Evolutionary conservation across 2,888 invertebrate genomes (phyloP).

Genomic region (Stratiomys singularior): DNA sequence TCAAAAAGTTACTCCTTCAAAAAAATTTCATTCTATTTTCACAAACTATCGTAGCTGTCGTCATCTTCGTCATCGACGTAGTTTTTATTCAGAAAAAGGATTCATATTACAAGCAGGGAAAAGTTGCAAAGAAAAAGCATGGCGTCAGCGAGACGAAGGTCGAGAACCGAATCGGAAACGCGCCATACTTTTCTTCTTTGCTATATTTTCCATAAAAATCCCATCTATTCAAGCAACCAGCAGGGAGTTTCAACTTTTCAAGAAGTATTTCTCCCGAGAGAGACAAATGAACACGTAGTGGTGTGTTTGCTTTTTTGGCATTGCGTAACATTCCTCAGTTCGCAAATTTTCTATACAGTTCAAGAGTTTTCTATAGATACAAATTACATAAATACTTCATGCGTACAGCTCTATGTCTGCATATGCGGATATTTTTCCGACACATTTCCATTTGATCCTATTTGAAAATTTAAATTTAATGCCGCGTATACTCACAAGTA

Average conservation of each 20-base stretch:
- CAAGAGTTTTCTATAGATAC: slow-evolving; percentile 17
- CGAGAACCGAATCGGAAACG: slow-evolving; percentile 37
- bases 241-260: slow-evolving; percentile 9
- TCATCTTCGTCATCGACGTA: slow-evolving; percentile 14
- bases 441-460: not conserved
- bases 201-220: slow-evolving; percentile 43
- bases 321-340: not conserved
- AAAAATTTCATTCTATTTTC: slow-evolving; percentile 22
- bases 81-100: slow-evolving; percentile 20
- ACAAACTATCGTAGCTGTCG: not conserved
- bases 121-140: slow-evolving; percentile 23
- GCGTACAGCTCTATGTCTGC: not conserved
- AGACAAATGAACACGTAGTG: not conserved
- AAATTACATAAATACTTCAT: slow-evolving; percentile 22
- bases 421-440: not conserved
- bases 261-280: slow-evolving; percentile 17
- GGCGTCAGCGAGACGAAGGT: slow-evolving; percentile 46
- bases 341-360: slow-evolving; percentile 20
- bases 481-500: not conserved
- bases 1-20: slow-evolving; percentile 32
- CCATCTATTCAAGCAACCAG: slow-evolving; percentile 37
- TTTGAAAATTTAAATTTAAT: not conserved
- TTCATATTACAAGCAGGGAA: not conserved
- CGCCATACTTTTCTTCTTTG: slow-evolving; percentile 27
- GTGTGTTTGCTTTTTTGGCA: not conserved